Conservation (phyloP, 2,113 vertebrate species). For the Dicaeum eximium region DNA sequence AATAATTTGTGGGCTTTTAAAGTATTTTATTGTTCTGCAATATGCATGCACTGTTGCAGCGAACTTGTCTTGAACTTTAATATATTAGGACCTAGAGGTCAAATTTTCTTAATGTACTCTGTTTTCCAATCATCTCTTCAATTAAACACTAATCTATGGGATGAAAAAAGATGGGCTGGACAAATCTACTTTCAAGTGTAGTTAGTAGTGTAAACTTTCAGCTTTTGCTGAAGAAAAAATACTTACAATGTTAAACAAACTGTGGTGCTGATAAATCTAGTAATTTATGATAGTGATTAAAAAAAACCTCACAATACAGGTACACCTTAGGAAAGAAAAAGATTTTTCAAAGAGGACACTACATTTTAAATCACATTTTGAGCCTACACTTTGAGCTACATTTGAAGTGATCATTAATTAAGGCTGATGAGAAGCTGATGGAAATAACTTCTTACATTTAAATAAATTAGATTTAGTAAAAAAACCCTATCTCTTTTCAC, state of each 20-base stretch:
- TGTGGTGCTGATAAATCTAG: not conserved
- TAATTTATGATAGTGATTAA: accelerated
- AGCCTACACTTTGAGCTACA: not conserved
- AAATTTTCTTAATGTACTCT: not conserved
- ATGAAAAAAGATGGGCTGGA: not conserved
- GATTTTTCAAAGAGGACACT: not conserved
- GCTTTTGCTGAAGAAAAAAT: not conserved
- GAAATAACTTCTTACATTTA: not conserved
- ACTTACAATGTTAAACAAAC: not conserved
- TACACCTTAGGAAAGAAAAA: not conserved
- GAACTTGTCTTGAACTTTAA: not conserved
- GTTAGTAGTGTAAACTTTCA: not conserved
- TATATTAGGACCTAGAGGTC: not conserved
- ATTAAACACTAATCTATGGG: not conserved
- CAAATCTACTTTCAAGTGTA: not conserved
- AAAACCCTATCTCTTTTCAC: not conserved
- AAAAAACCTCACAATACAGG: not conserved
- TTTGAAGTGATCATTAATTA: not conserved
- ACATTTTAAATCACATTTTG: not conserved
- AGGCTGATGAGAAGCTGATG: not conserved
- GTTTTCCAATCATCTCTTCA: not conserved
- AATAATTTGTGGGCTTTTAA: not conserved
- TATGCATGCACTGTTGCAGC: not conserved
- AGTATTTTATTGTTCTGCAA: not conserved
- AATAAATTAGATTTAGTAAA: not conserved